phyloP scores from a whole-genome alignment of 2,888 invertebrate genomes.

The Portevinia maculata region DNA sequence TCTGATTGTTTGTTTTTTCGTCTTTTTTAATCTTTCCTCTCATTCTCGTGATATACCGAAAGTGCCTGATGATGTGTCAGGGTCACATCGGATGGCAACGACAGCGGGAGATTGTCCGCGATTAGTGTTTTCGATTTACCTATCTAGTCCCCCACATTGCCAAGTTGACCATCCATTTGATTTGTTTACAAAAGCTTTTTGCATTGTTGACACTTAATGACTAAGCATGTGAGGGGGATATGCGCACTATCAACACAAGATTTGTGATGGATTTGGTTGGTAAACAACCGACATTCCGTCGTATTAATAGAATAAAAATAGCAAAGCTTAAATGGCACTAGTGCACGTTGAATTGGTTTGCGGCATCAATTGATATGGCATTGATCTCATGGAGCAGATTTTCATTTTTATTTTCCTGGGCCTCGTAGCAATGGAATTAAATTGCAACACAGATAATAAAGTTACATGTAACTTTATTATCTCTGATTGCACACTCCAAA shows the following conservation, averaged over 20 bases:
- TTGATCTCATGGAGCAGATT: constrained; percentile 28
- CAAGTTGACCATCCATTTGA: constrained; percentile 29
- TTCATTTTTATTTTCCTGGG: not conserved
- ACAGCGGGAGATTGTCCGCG: constrained; percentile 9
- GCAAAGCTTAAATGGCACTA: constrained; percentile 22
- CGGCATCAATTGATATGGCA: constrained; percentile 51
- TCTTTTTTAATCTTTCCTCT: not conserved
- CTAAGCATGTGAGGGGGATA: not conserved
- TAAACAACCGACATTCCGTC: not conserved
- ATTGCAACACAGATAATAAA: too few species aligned
- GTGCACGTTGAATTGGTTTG: constrained; percentile 23
- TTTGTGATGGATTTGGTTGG: constrained; percentile 15
- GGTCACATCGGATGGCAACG: constrained; percentile 55
- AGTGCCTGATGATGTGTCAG: constrained; percentile 67
- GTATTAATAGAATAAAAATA: constrained; percentile 15
- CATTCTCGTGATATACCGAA: constrained; percentile 1
- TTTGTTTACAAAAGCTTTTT: constrained; percentile 42
- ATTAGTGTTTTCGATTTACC: constrained; percentile 40
- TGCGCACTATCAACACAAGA: constrained; percentile 24
- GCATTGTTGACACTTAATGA: constrained; percentile 13
- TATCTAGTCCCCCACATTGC: constrained; percentile 20
- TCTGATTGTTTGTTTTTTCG: constrained; percentile 22
- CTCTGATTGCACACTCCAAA: too few species aligned
- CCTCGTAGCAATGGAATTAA: too few species aligned
- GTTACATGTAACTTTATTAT: too few species aligned